A percentile compares a stretch with the other conserved stretches of the same genome.
These are phyloP conservation scores for Hirundichthys speculiger DNA, from an alignment of 2,113 vertebrate genomes.

Conservation along the genomic window DNA sequence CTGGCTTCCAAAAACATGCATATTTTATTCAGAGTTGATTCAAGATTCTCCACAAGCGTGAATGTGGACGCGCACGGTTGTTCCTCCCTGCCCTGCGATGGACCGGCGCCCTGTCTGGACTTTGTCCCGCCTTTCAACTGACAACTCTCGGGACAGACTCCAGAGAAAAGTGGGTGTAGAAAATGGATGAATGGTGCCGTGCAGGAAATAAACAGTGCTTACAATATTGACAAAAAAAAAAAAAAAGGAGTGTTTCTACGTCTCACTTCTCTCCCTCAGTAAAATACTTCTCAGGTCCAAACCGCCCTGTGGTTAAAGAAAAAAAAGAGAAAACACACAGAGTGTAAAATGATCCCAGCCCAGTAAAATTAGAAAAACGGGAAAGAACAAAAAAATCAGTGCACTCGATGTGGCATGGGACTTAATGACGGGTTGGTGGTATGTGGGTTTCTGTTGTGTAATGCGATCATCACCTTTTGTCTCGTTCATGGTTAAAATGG, in stretches of 20 bases:
- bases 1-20: no score
- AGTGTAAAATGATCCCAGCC: constrained; percentile 72
- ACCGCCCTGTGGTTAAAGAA: constrained; percentile 64
- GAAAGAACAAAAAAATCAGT: constrained; percentile 57
- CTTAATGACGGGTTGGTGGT: constrained; percentile 70
- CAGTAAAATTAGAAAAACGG: constrained; percentile 72
- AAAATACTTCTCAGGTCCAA: constrained; percentile 57
- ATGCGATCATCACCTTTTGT: constrained; percentile 65
- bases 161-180: no score
- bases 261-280: constrained; percentile 24
- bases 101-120: no score
- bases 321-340: constrained; percentile 51
- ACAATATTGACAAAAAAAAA: not conserved
- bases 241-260: constrained; percentile 21
- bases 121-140: no score
- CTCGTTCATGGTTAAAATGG: constrained; percentile 45
- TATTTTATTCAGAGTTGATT: no score
- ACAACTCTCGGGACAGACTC: no score
- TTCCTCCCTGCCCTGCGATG: no score
- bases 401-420: constrained; percentile 59
- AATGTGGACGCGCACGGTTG: no score
- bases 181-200: not conserved
- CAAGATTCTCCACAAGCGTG: no score
- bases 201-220: not conserved
- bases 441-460: constrained; percentile 56